A percentile compares a stretch with the other conserved stretches of the same genome.
These are phyloP conservation scores for Meta bourneti DNA, from an alignment of 2,888 invertebrate species.

Conservation along the genomic window DNA sequence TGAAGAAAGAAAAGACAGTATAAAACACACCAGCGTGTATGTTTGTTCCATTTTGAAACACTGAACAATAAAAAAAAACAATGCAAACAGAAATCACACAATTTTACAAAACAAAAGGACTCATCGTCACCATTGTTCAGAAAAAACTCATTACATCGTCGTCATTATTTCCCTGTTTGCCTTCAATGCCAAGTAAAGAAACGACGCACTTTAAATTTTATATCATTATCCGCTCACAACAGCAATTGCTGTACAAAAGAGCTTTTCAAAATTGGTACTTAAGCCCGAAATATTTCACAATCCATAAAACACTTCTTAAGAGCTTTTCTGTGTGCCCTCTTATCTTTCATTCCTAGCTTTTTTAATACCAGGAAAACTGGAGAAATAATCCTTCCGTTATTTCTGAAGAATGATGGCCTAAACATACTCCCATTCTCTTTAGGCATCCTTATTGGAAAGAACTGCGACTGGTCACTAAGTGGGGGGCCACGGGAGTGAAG, in stretches of 20 bases:
- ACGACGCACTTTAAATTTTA: constrained; percentile 30
- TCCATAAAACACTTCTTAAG: constrained; percentile 44
- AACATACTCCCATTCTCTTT: constrained; percentile 39
- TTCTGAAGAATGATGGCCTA: constrained; percentile 36
- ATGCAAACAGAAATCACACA: not conserved
- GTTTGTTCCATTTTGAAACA: not conserved
- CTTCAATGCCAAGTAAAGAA: not conserved
- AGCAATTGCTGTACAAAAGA: not conserved
- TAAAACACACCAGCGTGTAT: too few relatives aligned
- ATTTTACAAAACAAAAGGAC: not conserved
- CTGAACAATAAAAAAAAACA: not conserved
- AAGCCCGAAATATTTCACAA: constrained; percentile 34
- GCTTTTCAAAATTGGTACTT: not conserved
- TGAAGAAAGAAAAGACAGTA: too few relatives aligned
- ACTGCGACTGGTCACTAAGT: constrained; percentile 44
- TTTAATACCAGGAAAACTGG: constrained; percentile 11
- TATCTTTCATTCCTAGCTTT: constrained; percentile 23
- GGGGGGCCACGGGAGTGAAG: constrained; percentile 38
- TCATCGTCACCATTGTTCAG: not conserved
- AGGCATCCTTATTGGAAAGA: constrained; percentile 2
- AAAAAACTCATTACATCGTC: not conserved
- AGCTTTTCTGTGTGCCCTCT: constrained; percentile 25
- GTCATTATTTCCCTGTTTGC: not conserved
- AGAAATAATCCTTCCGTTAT: constrained; percentile 65
- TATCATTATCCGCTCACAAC: not conserved